These are phyloP conservation scores for Alviniconcha marisindica DNA, from an alignment of 1,140 invertebrate species.

Conservation along the genomic window DNA sequence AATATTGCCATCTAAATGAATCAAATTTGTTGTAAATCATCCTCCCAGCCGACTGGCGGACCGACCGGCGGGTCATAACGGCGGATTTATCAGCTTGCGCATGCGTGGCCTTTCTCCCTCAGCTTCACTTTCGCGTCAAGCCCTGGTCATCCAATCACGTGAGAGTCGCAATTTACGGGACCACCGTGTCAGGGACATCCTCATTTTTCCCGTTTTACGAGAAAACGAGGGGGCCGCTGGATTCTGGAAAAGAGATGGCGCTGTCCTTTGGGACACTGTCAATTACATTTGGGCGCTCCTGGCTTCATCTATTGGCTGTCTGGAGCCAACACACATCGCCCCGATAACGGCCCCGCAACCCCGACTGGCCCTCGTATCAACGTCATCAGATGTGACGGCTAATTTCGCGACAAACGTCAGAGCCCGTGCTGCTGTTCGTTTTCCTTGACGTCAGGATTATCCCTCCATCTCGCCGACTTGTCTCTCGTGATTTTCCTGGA, in stretches of 20 bases:
- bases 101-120: constrained; percentile 37
- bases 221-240: constrained; percentile 38
- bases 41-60: constrained; percentile 39
- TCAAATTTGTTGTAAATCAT: constrained; percentile 55
- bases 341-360: constrained; percentile 22
- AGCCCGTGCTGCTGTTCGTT: constrained; percentile 26
- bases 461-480: constrained; percentile 24
- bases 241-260: constrained; percentile 30
- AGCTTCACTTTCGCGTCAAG: constrained; percentile 36
- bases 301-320: constrained; percentile 43
- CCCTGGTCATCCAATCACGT: constrained; percentile 41
- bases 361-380: background rate
- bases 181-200: constrained; percentile 40
- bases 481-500: constrained; percentile 27
- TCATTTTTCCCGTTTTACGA: constrained; percentile 43
- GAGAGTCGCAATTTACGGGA: constrained; percentile 41
- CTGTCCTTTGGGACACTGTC: constrained; percentile 38
- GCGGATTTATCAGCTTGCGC: constrained; percentile 47
- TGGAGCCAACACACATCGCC: constrained; percentile 28
- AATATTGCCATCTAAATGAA: constrained; percentile 49
- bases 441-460: constrained; percentile 29
- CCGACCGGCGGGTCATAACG: constrained; percentile 36
- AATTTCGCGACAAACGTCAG: constrained; percentile 37
- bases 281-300: constrained; percentile 40
- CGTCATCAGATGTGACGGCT: constrained; percentile 32